phyloP scores from a whole-genome alignment of 2,888 invertebrate genomes.

The Nomada lathburiana region DNA sequence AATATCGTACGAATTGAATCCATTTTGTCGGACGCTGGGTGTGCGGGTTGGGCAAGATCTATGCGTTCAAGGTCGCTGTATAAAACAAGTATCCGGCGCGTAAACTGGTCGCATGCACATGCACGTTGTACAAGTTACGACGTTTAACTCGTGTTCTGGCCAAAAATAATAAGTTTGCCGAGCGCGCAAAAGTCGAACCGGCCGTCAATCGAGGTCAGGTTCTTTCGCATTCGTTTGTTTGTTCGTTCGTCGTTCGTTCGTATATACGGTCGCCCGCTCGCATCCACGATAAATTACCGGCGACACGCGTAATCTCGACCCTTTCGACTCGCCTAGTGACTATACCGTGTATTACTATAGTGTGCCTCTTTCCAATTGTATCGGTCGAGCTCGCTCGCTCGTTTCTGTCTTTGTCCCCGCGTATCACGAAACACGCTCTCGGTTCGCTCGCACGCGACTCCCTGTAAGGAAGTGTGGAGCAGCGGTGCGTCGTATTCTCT shows the following conservation, averaged over 20 bases:
- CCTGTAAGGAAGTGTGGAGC: conserved; percentile 54
- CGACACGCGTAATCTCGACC: conserved; percentile 61
- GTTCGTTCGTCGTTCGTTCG: neutral
- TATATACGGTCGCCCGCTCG: conserved; percentile 14
- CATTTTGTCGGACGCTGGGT: conserved; percentile 19
- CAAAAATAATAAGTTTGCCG: conserved; percentile 56
- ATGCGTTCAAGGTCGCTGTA: conserved; percentile 63
- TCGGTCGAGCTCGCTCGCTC: conserved; percentile 16
- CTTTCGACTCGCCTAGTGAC: conserved; percentile 60
- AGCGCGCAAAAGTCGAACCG: conserved; percentile 32
- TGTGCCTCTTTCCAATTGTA: conserved; percentile 52
- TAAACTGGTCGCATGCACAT: conserved; percentile 61
- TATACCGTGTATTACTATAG: conserved; percentile 33
- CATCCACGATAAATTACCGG: conserved; percentile 56
- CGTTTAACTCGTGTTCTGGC: conserved; percentile 44
- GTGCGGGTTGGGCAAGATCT: conserved; percentile 46
- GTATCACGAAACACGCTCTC: conserved; percentile 30
- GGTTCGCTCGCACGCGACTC: conserved; percentile 62
- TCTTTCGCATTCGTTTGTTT: conserved; percentile 43
- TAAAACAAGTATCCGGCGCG: conserved; percentile 58
- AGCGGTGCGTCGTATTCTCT: conserved; percentile 51
- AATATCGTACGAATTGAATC: conserved; percentile 28
- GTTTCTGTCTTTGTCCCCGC: conserved; percentile 15
- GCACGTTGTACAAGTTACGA: conserved; percentile 34
- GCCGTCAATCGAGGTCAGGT: conserved; percentile 57